phyloP scores from a whole-genome alignment of 2,888 invertebrate genomes.

The Nymphalis polychloros region DNA sequence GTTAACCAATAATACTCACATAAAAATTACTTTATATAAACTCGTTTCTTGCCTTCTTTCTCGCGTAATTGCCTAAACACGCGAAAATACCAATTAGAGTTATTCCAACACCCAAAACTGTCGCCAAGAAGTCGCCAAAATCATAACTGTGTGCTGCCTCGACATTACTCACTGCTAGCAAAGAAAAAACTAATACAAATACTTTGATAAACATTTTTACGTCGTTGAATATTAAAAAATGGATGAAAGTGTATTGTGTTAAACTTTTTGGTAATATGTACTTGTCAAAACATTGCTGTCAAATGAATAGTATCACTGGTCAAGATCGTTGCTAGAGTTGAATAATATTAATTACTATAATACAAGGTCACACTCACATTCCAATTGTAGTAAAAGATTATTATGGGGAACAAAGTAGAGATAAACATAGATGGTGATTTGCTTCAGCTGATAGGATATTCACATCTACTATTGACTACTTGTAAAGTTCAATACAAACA shows the following conservation, averaged over 20 bases:
- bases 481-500: no score
- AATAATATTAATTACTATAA: no score
- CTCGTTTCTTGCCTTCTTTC: slow-evolving; percentile 81
- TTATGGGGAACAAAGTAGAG: no score
- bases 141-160: slow-evolving; percentile 82
- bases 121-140: slow-evolving; percentile 85
- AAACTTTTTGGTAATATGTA: background rate
- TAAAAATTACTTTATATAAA: slow-evolving; percentile 60
- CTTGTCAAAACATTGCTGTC: background rate
- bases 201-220: slow-evolving; percentile 63
- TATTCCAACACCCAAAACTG: slow-evolving; percentile 83
- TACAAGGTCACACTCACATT: no score
- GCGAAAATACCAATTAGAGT: slow-evolving; percentile 83
- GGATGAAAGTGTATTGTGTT: background rate
- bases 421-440: no score
- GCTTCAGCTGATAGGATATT: no score
- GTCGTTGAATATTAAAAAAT: slow-evolving; percentile 3
- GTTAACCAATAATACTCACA: slow-evolving; percentile 37
- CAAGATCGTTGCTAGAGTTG: no score
- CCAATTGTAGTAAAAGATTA: no score
- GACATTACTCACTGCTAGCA: slow-evolving; percentile 65
- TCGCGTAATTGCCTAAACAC: slow-evolving; percentile 86
- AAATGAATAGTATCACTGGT: background rate
- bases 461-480: no score
- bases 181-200: slow-evolving; percentile 60